Evolutionary conservation across 2,797 vertebrate species (phyloP).

Genomic region (Pseudochaenichthys georgianus): DNA sequence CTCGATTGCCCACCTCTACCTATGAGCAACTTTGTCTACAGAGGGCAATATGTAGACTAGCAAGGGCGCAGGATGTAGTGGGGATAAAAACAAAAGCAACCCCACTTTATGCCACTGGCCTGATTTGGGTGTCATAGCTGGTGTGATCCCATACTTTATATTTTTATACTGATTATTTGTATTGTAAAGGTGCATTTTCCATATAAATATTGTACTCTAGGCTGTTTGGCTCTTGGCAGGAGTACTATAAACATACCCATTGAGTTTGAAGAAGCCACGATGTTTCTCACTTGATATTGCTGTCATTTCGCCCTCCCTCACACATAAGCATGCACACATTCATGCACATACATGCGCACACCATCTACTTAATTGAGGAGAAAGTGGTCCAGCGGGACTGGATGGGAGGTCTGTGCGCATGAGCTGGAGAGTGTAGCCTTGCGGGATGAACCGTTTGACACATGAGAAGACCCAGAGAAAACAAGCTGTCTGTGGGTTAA

Average conservation of each 20-base stretch:
- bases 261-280: slow-evolving; percentile 36
- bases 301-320: slow-evolving; percentile 26
- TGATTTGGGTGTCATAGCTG: no score
- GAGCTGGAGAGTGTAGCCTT: slow-evolving; percentile 67
- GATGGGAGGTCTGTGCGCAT: slow-evolving; percentile 56
- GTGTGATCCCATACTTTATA: background rate
- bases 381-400: slow-evolving; percentile 79
- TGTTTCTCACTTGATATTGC: slow-evolving; percentile 42
- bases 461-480: slow-evolving; percentile 85
- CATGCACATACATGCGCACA: slow-evolving; percentile 23
- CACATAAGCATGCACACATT: slow-evolving; percentile 9
- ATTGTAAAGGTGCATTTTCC: background rate
- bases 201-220: background rate
- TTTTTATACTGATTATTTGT: background rate
- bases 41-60: background rate
- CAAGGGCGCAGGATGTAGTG: background rate
- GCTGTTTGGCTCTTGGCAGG: slow-evolving; percentile 22
- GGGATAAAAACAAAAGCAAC: no score
- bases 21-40: background rate
- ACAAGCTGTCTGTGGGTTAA: slow-evolving; percentile 88
- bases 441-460: slow-evolving; percentile 85
- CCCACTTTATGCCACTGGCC: no score
- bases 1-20: no score
- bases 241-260: slow-evolving; percentile 20
- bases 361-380: slow-evolving; percentile 81